Evolutionary conservation across 2,888 invertebrate species (phyloP), one percentile per base, ranked within the genome.

Genomic region (Nephrotoma guestfalica): DNA sequence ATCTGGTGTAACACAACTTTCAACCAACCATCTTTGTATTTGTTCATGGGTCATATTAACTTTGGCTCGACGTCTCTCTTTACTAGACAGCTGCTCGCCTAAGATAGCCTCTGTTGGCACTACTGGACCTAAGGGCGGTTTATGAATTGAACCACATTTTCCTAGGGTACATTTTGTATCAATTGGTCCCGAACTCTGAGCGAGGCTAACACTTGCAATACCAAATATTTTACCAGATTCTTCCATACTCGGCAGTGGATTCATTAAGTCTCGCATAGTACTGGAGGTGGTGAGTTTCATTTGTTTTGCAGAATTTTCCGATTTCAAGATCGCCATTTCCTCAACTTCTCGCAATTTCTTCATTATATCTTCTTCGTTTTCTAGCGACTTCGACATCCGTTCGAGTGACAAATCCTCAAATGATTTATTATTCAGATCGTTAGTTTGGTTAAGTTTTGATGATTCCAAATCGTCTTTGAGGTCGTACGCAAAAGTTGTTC

Each of bases 31-130:
- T 88, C 94, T 94, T 88, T 95, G 94, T 83, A 95, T 94, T 90
- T 94, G 94, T 89, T 94, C 94, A 51, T 93, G 94, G 0, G 94
- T 94, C 94, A 94, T 94, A 89, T 94, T 94, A 0, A 94, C 94
- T 89, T 94, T 93, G 18, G 93, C 94, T 89, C 94, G 93, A 88
- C 89, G 91, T 86, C 89, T 90, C 86, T 92, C 92, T 87, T 91
- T 92, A 87, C 91, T 91, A 0, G 91, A 90, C 41, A 92, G 87
- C 87, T 91, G 91, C 87, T 91, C 92, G 2, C 91, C 91, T 71
- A 91, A 89, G 86, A 91, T 91, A 0, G 90, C 90, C 87, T 92
- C 92, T 0, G 92, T 92, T 71, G 91, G 91, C 85, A 92, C 91
- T 4, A 91, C 91, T 0, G 92, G 92, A 0, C 91, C 91, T 83